Base-by-base conservation (phyloP, 2,888 invertebrate genomes). In the Athetis lepigone region DNA sequence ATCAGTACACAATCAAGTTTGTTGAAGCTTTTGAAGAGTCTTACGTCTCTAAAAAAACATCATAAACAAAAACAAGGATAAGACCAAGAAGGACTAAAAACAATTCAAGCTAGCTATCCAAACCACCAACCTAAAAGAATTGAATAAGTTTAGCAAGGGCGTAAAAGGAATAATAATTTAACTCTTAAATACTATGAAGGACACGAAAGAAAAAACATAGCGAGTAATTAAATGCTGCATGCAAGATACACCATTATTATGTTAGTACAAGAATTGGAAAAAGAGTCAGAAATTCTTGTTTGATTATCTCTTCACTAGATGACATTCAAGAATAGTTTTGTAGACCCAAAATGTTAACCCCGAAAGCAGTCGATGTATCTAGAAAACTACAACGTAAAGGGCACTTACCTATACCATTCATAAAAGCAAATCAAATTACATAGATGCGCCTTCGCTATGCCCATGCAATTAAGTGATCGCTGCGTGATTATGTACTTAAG, bases 381-480 rank as follows among this genome's bases (percentile, higher is more conserved):
- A 46, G 18, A 9, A 36, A 43, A 42, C 21, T 1, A 43, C 43
- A 23, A 39, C 37, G 16, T 29, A 19, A 13, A 58, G 16, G 9
- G 1, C 9, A 23, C 2, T 21, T 23, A 42, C 27, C 11, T 13
- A 56, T 29, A 52, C 56, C 16, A 40, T 27, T 47, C 46, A 47
- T 33, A 18, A 51, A 59, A 49, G 72, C 49, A 76, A 65, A 59
- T 49, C 29, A 49, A 70, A 50, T 63, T 51, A 51, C 42, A 51
- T 50, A n/a, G n/a, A n/a, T n/a, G n/a, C n/a, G 42, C 67, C 52
- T 58, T 71, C 47, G 39, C 56, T 64, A 57, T 56, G 55, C 36
- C 45, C 39, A 46, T 59, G 57, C 43, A 73, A 73, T 73, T 77
- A 80, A 74, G 46, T 70, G 43, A 75, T 73, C 59, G 58, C 50